Conservation (phyloP, 2,888 invertebrate genomes). For the Sussaba pulchella region DNA sequence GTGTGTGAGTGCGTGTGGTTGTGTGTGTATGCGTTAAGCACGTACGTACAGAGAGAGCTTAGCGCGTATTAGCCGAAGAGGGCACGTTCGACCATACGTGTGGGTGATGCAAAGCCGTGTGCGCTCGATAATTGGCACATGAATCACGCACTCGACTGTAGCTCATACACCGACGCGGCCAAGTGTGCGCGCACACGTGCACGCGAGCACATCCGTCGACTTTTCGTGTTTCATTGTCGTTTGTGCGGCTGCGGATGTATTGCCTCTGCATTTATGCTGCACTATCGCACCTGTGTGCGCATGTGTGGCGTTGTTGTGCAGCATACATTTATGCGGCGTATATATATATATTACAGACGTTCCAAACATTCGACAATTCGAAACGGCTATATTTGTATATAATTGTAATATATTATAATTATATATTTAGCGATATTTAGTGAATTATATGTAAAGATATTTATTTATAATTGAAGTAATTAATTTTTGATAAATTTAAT, state of each 20-base stretch:
- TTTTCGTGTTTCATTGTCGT: conserved; percentile 52
- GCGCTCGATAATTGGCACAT: conserved; percentile 80
- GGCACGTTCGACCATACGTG: conserved; percentile 12
- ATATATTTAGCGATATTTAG: no score
- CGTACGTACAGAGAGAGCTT: conserved; percentile 3
- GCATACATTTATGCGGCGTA: no score
- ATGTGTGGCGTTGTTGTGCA: no score
- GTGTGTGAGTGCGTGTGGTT: not conserved
- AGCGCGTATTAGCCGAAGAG: conserved; percentile 14
- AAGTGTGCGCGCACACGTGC: conserved; percentile 39
- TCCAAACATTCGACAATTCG: not conserved
- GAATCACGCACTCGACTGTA: conserved; percentile 79
- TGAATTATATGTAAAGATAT: no score
- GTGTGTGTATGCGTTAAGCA: not conserved
- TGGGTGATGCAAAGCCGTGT: conserved; percentile 63
- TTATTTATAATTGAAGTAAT: no score
- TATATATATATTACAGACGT: not conserved
- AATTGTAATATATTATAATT: no score
- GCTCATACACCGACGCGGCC: conserved; percentile 53
- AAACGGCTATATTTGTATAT: no score
- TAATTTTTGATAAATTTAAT: no score
- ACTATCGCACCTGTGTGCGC: no score
- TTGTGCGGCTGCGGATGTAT: conserved; percentile 40
- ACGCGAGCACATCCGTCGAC: conserved; percentile 24
- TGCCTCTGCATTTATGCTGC: conserved; percentile 32